These are phyloP conservation scores for Leucania comma DNA, from an alignment of 2,888 invertebrate species.

Conservation along the genomic window DNA sequence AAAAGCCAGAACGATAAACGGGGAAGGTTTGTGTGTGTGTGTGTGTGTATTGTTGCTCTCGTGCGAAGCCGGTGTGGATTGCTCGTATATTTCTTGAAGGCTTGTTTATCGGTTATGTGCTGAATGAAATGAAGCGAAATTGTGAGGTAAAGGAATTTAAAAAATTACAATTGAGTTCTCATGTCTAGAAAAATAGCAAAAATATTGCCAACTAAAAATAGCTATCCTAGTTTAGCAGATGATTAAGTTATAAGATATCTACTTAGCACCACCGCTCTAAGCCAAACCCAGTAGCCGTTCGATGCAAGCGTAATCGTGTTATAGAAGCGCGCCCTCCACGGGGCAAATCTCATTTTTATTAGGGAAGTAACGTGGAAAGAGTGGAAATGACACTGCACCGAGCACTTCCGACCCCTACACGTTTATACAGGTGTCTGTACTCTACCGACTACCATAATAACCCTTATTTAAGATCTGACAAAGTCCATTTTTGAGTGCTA, in stretches of 20 bases:
- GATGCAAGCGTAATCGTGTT: constrained; percentile 73
- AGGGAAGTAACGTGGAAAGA: constrained; percentile 86
- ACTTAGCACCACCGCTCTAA: constrained; percentile 33
- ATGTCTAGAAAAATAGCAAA: neutral
- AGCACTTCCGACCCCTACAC: constrained; percentile 86
- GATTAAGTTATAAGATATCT: constrained; percentile 29
- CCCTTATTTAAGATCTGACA: constrained; percentile 58
- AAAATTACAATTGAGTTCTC: neutral
- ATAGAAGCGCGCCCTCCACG: constrained; percentile 62
- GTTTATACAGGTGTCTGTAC: constrained; percentile 86
- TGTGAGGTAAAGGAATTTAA: neutral
- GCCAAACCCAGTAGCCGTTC: constrained; percentile 57
- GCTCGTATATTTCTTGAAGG: no score
- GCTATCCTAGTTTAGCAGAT: neutral
- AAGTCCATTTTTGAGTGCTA: constrained; percentile 62
- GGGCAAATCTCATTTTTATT: constrained; percentile 88
- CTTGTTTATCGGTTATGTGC: no score
- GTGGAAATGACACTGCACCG: constrained; percentile 90
- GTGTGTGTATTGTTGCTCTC: no score
- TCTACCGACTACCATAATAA: constrained; percentile 44
- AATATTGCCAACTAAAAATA: neutral
- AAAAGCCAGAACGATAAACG: no score
- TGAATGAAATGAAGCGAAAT: neutral
- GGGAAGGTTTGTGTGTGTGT: no score
- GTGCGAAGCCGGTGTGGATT: no score